Evolutionary conservation across 2,113 vertebrate genomes (phyloP), one percentile per base, ranked within the genome.

Genomic region (Arothron firmamentum): DNA sequence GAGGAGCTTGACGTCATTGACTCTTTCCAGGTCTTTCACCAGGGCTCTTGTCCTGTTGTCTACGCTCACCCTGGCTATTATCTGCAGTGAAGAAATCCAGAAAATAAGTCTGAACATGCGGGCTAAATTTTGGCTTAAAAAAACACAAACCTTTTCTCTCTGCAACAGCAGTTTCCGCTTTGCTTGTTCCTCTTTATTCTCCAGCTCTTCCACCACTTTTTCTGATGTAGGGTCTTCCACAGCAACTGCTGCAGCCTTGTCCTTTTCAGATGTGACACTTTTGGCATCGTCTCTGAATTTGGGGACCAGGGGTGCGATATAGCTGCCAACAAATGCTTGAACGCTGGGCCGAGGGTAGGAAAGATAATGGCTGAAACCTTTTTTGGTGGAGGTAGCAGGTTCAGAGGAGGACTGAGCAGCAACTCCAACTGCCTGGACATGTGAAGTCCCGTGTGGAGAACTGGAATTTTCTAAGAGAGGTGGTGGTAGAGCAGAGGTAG

Each of bases 31-130:
- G n/a, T 93, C 92, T 85, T 94, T 93, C 38, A 95, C 94, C 85
- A 99, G 86, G 0, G 90, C 90, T 87, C 96, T 89, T 67, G 96
- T 98, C 83, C 93, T 88, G 88, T 96, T 97, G 89, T 99, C 95
- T 45, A 97, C 90, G 79, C 94, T 96, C 70, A 96, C 93, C 82
- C 94, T 92, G 60, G 95, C 95, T 86, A 94, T 96, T 75, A 99
- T 99, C 96, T 99, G 76, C 17, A 56, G n/a, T 1, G 51, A 6
- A 4, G 65, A 23, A 45, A 59, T 12, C 9, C 34, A 31, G 3
- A 6, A 4, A 13, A 21, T 11, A 28, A 28, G 25, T 28, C 25
- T 28, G 25, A 28, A 28, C 25, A 7, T 28, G 25, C 4, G 4
- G 25, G 25, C 25, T 28, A 28, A 28, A 6, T 28, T 28, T 28